phyloP scores from a whole-genome alignment of 2,113 vertebrate genomes.

The Rhineura floridana region DNA sequence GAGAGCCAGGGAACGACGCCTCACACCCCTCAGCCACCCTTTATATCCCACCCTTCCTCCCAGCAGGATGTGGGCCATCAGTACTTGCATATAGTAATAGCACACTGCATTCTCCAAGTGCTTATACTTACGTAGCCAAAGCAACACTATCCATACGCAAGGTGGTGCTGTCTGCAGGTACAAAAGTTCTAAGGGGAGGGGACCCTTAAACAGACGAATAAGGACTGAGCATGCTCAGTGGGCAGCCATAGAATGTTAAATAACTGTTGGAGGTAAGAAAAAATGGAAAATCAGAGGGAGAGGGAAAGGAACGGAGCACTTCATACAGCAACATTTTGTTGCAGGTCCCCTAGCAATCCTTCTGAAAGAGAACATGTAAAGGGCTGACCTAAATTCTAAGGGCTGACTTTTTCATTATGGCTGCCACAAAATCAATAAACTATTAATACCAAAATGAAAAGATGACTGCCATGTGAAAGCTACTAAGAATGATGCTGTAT shows the following conservation, averaged over 20 bases:
- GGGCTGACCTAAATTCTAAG: not conserved
- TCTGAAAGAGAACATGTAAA: not conserved
- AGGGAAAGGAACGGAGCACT: not conserved
- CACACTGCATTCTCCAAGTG: not conserved
- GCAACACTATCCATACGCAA: not conserved
- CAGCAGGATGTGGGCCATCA: too few species aligned
- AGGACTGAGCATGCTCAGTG: not conserved
- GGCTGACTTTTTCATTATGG: not conserved
- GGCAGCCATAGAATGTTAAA: not conserved
- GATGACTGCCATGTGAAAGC: not conserved
- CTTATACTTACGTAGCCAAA: not conserved
- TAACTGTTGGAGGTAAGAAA: not conserved
- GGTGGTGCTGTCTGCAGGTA: not conserved
- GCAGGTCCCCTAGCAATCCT: not conserved
- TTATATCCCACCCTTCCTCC: too few species aligned
- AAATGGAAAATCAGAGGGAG: not conserved
- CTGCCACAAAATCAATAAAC: constrained; percentile 7
- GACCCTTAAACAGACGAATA: not conserved
- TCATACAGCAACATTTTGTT: not conserved
- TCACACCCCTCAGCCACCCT: too few species aligned
- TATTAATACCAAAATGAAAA: not conserved
- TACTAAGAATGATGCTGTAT: not conserved
- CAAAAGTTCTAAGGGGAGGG: not conserved
- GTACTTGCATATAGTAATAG: not conserved
- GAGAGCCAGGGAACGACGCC: too few species aligned